Percentiles rank a stretch among this genome's conserved stretches.
Evolutionary conservation across 1,140 invertebrate genomes (phyloP).

Genomic region (Temnothorax curvispinosus): DNA sequence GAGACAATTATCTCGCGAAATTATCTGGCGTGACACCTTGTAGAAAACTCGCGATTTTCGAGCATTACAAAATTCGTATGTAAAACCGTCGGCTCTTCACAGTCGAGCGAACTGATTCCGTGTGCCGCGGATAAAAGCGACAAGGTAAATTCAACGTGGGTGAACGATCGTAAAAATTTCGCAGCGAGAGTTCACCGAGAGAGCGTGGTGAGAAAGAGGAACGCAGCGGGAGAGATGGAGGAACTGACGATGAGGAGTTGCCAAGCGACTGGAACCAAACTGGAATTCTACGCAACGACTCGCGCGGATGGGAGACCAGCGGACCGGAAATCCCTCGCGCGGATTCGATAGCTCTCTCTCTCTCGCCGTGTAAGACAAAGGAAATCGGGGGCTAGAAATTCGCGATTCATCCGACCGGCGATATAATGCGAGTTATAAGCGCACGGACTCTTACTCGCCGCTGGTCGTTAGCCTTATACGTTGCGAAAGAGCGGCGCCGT

Average conservation of each 20-base stretch:
- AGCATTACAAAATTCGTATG: not conserved
- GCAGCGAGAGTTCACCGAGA: constrained; percentile 4
- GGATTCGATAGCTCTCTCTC: constrained; percentile 69
- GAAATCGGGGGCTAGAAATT: constrained; percentile 67
- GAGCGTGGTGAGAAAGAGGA: not conserved
- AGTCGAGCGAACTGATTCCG: not conserved
- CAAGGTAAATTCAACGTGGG: constrained; percentile 26
- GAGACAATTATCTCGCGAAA: not conserved
- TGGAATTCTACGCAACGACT: constrained; percentile 72
- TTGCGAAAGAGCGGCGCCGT: constrained; percentile 58
- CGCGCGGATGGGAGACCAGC: constrained; percentile 67
- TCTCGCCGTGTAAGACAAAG: constrained; percentile 64
- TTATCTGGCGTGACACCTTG: not conserved
- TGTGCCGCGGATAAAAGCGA: not conserved
- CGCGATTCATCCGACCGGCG: constrained; percentile 54
- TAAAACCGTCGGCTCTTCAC: constrained; percentile 1
- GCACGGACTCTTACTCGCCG: constrained; percentile 21
- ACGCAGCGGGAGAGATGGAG: not conserved
- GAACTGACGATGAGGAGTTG: constrained; percentile 55
- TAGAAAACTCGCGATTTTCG: not conserved
- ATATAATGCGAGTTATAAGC: constrained; percentile 55
- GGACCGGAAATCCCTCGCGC: constrained; percentile 73
- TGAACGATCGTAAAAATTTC: constrained; percentile 40
- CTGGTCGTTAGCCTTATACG: constrained; percentile 9
- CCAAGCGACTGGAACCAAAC: constrained; percentile 73